Conservation (phyloP, 2,888 invertebrate genomes). For the Xylophagus ater region DNA sequence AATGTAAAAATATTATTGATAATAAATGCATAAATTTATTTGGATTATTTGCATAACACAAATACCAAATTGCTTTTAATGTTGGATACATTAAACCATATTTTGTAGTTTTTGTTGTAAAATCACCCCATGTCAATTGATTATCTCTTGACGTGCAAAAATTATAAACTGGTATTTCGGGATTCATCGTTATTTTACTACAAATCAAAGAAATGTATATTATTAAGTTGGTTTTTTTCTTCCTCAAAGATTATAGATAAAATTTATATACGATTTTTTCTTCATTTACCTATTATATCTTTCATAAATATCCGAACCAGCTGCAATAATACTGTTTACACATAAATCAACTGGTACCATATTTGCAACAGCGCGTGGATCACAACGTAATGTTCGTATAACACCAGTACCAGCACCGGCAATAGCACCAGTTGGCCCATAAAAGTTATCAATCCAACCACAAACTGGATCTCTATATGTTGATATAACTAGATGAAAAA, state of each 20-base stretch:
- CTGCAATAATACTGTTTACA: slow-evolving; percentile 68
- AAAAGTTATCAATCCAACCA: slow-evolving; percentile 87
- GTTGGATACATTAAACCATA: slow-evolving; percentile 50
- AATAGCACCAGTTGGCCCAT: slow-evolving; percentile 71
- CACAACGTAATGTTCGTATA: slow-evolving; percentile 55
- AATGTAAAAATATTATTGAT: slow-evolving; percentile 51
- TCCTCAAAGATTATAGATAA: neutral
- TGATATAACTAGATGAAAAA: slow-evolving; percentile 43
- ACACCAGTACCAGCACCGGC: slow-evolving; percentile 69
- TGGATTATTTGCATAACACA: slow-evolving; percentile 48
- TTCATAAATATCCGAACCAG: slow-evolving; percentile 59
- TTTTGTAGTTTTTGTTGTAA: slow-evolving; percentile 47
- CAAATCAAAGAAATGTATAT: slow-evolving; percentile 21
- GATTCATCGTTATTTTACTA: slow-evolving; percentile 22
- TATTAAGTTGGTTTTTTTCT: slow-evolving; percentile 15
- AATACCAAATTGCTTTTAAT: slow-evolving; percentile 56
- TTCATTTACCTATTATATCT: slow-evolving; percentile 25
- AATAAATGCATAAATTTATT: slow-evolving; percentile 44
- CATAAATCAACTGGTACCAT: slow-evolving; percentile 68
- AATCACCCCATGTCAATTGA: slow-evolving; percentile 66
- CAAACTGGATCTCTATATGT: slow-evolving; percentile 62
- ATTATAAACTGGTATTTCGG: slow-evolving; percentile 65
- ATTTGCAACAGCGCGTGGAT: slow-evolving; percentile 57
- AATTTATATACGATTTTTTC: neutral
- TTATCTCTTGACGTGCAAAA: slow-evolving; percentile 76